Percentiles rank a stretch among this genome's conserved stretches.
These are phyloP conservation scores for Didymodactylos carnosus DNA, from an alignment of 2,888 invertebrate species.

Conservation along the genomic window DNA sequence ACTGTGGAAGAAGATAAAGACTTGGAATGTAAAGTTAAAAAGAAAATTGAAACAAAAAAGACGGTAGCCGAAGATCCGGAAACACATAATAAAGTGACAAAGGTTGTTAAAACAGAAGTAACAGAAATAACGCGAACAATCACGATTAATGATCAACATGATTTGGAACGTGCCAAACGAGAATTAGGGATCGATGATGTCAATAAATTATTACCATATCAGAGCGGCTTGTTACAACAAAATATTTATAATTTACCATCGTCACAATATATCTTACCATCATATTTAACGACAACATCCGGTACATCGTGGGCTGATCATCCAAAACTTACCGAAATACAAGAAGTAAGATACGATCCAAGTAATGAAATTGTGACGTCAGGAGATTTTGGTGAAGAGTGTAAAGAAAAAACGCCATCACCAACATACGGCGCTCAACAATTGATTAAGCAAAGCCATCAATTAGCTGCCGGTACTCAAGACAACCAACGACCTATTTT, in stretches of 20 bases:
- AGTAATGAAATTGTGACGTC: neutral
- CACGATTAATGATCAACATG: neutral
- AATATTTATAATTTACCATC: too few species aligned
- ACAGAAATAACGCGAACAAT: conserved; percentile 2
- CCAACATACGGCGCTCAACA: too few species aligned
- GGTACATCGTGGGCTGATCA: neutral
- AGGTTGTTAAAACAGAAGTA: neutral
- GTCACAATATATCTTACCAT: too few species aligned
- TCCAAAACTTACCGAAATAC: neutral
- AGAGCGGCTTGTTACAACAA: too few species aligned
- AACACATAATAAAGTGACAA: neutral
- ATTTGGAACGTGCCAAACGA: neutral
- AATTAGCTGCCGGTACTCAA: too few species aligned
- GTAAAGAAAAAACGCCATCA: too few species aligned
- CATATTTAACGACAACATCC: too few species aligned
- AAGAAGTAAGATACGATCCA: neutral
- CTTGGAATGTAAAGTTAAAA: neutral
- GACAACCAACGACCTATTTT: too few species aligned
- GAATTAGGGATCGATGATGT: neutral
- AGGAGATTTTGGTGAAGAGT: neutral
- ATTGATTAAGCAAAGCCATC: too few species aligned
- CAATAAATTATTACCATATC: neutral
- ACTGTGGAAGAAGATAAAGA: neutral
- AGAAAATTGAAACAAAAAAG: neutral
- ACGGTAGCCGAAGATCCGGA: neutral